Evolutionary conservation across 2,888 invertebrate species (phyloP), one percentile per base, ranked within the genome.

Genomic region (Dendrolimus pini): DNA sequence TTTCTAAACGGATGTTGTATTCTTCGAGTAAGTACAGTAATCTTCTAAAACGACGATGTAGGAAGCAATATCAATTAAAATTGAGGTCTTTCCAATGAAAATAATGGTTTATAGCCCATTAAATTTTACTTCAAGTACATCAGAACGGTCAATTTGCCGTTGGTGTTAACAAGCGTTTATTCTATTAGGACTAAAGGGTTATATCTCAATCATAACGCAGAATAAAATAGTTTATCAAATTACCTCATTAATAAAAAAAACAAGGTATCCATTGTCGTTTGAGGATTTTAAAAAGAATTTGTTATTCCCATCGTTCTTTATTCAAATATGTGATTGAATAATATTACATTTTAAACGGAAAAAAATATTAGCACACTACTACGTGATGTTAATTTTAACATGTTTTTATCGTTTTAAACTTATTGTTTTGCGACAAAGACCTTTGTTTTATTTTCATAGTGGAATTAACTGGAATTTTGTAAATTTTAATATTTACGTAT

Each of bases 331-430:
- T 47, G 47, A 47, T 47, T 47, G 47, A 47, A 47, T 47, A 2
- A 47, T 9, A 10, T 41, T 54, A 55, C 54, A 55, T 55, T 55
- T 54, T 55, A 52, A 55, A 47, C 55, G 42, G 41, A 55, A 55
- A 47, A 42, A 47, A 30, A 56, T 13, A n/a, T 53, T 41, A 52
- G 53, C 56, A 53, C 52, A 52, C 13, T 13, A 30, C 30, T 53
- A 56, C 56, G 56, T 56, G 56, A 56, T 41, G 30, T 41, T 52
- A n/a, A 41, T 56, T 56, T 53, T 56, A 58, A 58, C 54, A 58
- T 52, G 52, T 53, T 10, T 54, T 42, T 9, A 54, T 13, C 42
- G 41, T 42, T 53, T 47, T 53, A 47, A 52, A 47, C 52, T 56
- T 56, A 52, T 53, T 41, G 54, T 54, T 55, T 10, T 47, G 47